Base-by-base conservation (phyloP, 2,113 vertebrate species). In the Dendropsophus ebraccatus region DNA sequence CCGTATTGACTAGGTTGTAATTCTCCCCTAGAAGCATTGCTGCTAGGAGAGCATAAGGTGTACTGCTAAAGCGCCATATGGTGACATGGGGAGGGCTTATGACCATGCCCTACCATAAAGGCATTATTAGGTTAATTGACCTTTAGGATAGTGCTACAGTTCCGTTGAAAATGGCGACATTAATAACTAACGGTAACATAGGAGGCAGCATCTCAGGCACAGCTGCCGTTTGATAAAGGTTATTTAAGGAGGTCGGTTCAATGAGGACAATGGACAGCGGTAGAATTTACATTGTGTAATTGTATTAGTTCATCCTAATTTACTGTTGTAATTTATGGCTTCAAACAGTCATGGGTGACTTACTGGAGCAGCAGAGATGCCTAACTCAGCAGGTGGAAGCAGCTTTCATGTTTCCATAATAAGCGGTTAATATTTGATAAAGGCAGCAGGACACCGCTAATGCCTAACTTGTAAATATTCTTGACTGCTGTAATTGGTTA, bases 361-460 rank as follows among this genome's bases (percentile, higher is more conserved):
- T 74, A 81, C 41, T 35, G n/a, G 52, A 81, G 52, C 77, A 81
- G 54, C 70, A 62, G 70, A 72, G 35, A 86, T 80, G 84, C 62
- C 76, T 86, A 79, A 73, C 84, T 86, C 84, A 81, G 84, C 84
- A 80, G 84, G 84, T 52, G 52, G 12, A 30, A 30, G 28, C 32
- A 21, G 84, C 84, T 86, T 86, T 86, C 65, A 86, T 79, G 84
- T 81, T 58, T 49, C 56, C 50, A 45, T 73, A 86, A 86, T 72
- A 86, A 72, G 75, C 65, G 4, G 65, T 86, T 86, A 73, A 86
- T 86, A 86, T 86, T 86, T 79, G 76, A 86, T 81, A 80, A 47
- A 32, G 77, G 84, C 76, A 86, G 84, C 84, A 73, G 84, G 84
- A 49, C 58, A 50, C 50, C 60, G 16, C 47, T 86, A 81, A 73